Percentiles rank a stretch among this genome's conserved stretches.
These are phyloP conservation scores for Anthoscopus minutus DNA, from an alignment of 2,113 vertebrate species.

Conservation along the genomic window DNA sequence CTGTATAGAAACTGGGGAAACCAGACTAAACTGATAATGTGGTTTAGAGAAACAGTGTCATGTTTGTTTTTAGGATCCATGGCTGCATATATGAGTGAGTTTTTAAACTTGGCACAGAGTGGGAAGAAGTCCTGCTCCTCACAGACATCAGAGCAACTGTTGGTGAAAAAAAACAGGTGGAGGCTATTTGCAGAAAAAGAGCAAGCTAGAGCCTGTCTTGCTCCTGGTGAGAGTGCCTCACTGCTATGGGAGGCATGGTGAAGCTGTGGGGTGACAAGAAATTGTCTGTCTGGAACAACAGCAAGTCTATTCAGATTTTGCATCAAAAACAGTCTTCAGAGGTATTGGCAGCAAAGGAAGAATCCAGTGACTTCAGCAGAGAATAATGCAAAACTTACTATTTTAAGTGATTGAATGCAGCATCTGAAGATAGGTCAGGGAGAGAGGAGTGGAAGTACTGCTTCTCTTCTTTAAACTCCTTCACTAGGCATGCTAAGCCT, in stretches of 20 bases:
- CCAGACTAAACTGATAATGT: neutral
- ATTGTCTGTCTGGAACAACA: neutral
- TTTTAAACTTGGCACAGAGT: neutral
- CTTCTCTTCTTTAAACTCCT: neutral
- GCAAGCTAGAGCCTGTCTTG: neutral
- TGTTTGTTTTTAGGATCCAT: neutral
- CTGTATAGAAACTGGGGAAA: neutral
- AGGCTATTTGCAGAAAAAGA: conserved; percentile 17
- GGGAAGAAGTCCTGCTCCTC: neutral
- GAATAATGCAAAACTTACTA: neutral
- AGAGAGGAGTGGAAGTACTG: neutral
- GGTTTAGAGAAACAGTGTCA: neutral
- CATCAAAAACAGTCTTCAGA: neutral
- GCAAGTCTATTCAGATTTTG: neutral
- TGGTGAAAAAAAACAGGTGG: neutral
- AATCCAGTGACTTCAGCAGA: neutral
- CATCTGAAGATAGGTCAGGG: neutral
- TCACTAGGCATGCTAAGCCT: neutral
- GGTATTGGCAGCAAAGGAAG: neutral
- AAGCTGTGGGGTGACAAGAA: neutral
- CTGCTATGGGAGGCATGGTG: neutral
- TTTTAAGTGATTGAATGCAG: neutral
- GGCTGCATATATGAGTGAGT: neutral
- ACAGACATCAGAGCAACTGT: neutral
- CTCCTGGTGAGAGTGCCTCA: neutral